A percentile compares a stretch with the other conserved stretches of the same genome.
These are phyloP conservation scores for Temnothorax longispinosus DNA, from an alignment of 1,140 invertebrate genomes.

Conservation along the genomic window DNA sequence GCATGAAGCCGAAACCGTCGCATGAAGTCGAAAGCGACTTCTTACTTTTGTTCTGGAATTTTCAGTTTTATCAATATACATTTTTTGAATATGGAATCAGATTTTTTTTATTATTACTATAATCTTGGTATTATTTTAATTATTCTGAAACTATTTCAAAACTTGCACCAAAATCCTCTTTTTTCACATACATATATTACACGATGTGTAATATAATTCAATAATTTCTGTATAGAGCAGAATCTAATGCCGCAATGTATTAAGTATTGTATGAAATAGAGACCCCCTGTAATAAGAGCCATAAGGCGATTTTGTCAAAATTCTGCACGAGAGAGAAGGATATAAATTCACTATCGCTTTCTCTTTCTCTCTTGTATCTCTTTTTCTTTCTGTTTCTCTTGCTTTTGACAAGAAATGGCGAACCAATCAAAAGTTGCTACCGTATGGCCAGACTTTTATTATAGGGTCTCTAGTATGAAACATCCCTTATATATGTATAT, in stretches of 20 bases:
- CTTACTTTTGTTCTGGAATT: slow-evolving; percentile 24
- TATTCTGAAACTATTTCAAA: neutral
- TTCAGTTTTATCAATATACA: neutral
- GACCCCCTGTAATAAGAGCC: too few relatives aligned
- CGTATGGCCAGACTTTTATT: too few relatives aligned
- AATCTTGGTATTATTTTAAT: neutral
- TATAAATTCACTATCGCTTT: too few relatives aligned
- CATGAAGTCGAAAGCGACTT: neutral
- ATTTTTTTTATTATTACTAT: neutral
- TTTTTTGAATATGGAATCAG: neutral
- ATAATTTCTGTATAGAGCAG: neutral
- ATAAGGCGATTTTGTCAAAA: too few relatives aligned
- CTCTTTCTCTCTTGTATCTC: too few relatives aligned
- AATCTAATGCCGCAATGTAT: neutral
- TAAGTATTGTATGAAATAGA: neutral
- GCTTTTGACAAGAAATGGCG: too few relatives aligned
- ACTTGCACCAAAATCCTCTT: neutral
- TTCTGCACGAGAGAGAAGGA: too few relatives aligned
- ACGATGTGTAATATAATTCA: neutral
- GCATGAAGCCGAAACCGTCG: slow-evolving; percentile 52
- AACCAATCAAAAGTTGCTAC: too few relatives aligned
- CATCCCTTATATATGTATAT: neutral
- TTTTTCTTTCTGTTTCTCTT: too few relatives aligned
- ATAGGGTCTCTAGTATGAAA: too few relatives aligned
- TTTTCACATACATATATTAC: neutral